These are phyloP conservation scores for Epicampocera succincta DNA, from an alignment of 2,888 invertebrate species.

Conservation along the genomic window DNA sequence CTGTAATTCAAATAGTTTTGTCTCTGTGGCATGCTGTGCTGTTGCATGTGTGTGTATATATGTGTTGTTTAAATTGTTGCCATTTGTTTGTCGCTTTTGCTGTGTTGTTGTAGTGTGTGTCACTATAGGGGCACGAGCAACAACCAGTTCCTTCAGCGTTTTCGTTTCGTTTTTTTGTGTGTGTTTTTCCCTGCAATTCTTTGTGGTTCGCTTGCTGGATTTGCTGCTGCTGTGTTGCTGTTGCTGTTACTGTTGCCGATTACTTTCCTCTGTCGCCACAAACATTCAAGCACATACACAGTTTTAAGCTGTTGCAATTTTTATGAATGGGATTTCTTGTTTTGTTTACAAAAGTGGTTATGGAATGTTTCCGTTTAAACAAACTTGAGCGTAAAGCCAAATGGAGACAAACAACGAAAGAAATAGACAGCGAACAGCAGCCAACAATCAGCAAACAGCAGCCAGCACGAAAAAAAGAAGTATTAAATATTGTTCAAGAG, in stretches of 20 bases:
- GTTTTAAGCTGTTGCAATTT: conserved; percentile 57
- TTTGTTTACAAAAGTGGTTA: conserved; percentile 68
- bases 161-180: conserved; percentile 22
- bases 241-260: no score
- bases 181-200: conserved; percentile 9
- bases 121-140: conserved; percentile 64
- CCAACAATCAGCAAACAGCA: conserved; percentile 27
- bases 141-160: conserved; percentile 52
- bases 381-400: conserved; percentile 63
- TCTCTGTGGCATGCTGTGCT: conserved; percentile 44
- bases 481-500: conserved; percentile 53
- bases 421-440: conserved; percentile 25
- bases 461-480: conserved; percentile 20
- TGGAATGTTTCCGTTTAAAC: conserved; percentile 70
- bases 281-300: background rate
- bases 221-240: conserved; percentile 54
- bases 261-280: conserved; percentile 63
- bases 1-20: conserved; percentile 42
- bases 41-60: background rate
- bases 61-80: conserved; percentile 6
- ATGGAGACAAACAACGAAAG: conserved; percentile 37
- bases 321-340: conserved; percentile 70
- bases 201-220: conserved; percentile 52
- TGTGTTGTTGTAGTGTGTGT: conserved; percentile 44
- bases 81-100: conserved; percentile 43